phyloP scores from a whole-genome alignment of 1,140 invertebrate species.

The Bombus waltoni region DNA sequence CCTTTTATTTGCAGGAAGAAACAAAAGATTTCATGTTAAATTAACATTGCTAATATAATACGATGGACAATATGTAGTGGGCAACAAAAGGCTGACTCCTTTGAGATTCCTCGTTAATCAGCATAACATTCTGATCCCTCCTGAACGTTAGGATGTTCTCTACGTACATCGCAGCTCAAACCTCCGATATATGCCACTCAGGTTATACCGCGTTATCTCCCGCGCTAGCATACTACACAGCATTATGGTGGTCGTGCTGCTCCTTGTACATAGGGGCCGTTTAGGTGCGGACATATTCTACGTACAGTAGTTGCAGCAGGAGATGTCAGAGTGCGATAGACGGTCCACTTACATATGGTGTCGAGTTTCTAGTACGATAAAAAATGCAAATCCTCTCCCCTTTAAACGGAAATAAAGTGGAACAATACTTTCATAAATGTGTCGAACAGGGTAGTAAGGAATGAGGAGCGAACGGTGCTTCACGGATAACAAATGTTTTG shows the following conservation, averaged over 20 bases:
- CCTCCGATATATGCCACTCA: slow-evolving; percentile 20
- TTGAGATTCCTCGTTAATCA: slow-evolving; percentile 71
- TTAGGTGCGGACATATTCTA: slow-evolving; percentile 40
- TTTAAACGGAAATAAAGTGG: slow-evolving; percentile 10
- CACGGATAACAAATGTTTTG: not conserved
- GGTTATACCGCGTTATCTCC: slow-evolving; percentile 62
- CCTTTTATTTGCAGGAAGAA: not conserved
- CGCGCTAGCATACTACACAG: slow-evolving; percentile 51
- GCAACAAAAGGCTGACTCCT: slow-evolving; percentile 19
- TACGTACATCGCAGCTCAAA: slow-evolving; percentile 4
- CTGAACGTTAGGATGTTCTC: slow-evolving; percentile 40
- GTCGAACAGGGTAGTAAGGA: not conserved
- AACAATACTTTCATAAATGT: slow-evolving; percentile 14
- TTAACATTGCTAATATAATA: not conserved
- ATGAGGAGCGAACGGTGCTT: not conserved
- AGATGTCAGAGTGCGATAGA: slow-evolving; percentile 51
- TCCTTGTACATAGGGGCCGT: slow-evolving; percentile 45
- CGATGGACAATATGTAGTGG: not conserved
- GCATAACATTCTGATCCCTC: slow-evolving; percentile 49
- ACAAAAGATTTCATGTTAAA: not conserved
- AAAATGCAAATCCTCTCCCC: not conserved
- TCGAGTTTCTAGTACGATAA: slow-evolving; percentile 32
- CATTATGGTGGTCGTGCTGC: slow-evolving; percentile 53
- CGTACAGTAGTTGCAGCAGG: slow-evolving; percentile 21
- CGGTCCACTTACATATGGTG: slow-evolving; percentile 37